Evolutionary conservation across 2,888 invertebrate genomes (phyloP), one percentile per base, ranked within the genome.

Genomic region (Acrobasis consociella): DNA sequence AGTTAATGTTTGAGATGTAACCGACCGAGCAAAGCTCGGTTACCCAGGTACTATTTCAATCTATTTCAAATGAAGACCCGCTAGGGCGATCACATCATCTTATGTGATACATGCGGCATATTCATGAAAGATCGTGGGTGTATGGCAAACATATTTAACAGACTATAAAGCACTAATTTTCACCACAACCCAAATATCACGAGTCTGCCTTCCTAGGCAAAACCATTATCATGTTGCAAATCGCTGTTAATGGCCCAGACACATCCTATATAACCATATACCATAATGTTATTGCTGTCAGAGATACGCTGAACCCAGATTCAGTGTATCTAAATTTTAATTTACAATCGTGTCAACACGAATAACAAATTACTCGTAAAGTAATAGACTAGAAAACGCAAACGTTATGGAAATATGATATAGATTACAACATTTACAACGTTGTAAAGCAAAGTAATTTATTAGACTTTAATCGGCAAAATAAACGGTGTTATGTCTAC

Each of bases 161-260:
- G 3, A 13, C 46, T 46, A 46, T 31, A 7, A 17, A 13, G 22
- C 11, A 56, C n/a, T 15, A 42, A 56, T 56, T 42, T 39, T 56
- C 17, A 22, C 39, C n/a, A 2, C 7, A 13, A 2, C 13, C 46
- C 55, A 56, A 56, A 42, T 42, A 39, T 42, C 16, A 17, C 42
- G 46, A 11, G 46, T 10, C 42, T 42, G 42, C 13, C 46, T 13
- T 39, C 15, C 16, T 17, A 1, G 56, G 70, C 69, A 72, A 73
- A 66, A 71, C 66, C 69, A 82, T 83, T 81, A 80, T 73, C 77
- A 78, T 74, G 42, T 73, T 70, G 74, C 75, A 78, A 77, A 79
- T 76, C 72, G 75, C 69, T 72, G 76, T 68, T 77, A 80, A 80
- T 74, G 73, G 73, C 73, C 74, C 65, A 69, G 67, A 65, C 68